Base-by-base conservation (phyloP, 2,888 invertebrate genomes). In the Laspeyria flexula region DNA sequence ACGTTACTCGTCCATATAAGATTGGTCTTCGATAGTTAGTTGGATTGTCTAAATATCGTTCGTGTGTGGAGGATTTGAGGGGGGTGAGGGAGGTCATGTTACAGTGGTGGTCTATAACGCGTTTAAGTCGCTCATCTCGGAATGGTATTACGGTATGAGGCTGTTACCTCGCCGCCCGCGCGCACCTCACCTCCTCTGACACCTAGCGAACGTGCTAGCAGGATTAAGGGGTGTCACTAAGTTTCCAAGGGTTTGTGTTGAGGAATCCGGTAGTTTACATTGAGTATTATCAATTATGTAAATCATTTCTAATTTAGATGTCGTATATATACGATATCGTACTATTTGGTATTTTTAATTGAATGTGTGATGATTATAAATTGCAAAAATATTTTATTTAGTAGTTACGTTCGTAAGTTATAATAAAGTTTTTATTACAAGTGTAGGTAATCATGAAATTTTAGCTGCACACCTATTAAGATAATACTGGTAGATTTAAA, bases 71-170 rank as follows among this genome's bases (percentile, higher is more conserved):
- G 61, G 55, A 44, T 25, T 61, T 59, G 60, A 49, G 55, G 38
- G 61, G 63, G 59, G 38, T 1, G 45, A 10, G 59, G 53, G 27
- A 66, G 85, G 70, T 83, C 84, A 74, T 30, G 69, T 60, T 77
- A 58, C 15, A 54, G 51, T 82, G 88, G 89, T 66, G 73, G 77
- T 77, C 73, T 75, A 71, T 90, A 90, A 91, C 86, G 74, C 77
- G 81, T 89, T 90, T 90, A 90, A 90, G 90, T 86, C 88, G 85
- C 83, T 90, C 90, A 89, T 91, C 90, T 90, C 89, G 84, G 82
- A 90, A 90, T 90, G 88, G 90, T 85, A 89, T 91, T 90, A 91
- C 83, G 77, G 85, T 75, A 83, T 82, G 83, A 83, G 75, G 80
- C 77, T 70, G 76, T 73, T 75, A 70, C 75, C 72, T 64, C 75